Evolutionary conservation across 2,797 vertebrate species (phyloP).

Genomic region (Champsocephalus gunnari): DNA sequence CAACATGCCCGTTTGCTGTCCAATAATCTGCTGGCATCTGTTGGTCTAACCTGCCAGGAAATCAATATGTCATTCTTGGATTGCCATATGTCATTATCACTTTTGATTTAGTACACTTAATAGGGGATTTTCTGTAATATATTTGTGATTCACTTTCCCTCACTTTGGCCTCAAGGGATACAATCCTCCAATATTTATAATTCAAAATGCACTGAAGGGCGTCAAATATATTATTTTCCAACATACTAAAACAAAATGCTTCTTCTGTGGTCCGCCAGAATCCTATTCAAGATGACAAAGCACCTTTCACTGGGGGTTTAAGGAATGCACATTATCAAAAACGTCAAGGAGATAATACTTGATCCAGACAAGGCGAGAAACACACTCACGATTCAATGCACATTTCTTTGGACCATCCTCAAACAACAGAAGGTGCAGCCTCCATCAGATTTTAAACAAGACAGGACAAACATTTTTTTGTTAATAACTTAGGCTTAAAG

Average conservation of each 20-base stretch:
- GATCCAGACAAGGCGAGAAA: neutral
- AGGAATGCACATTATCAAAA: slow-evolving; percentile 13
- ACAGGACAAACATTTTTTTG: neutral
- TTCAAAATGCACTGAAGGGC: too few species aligned
- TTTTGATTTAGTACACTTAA: slow-evolving; percentile 18
- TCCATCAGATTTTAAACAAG: slow-evolving; percentile 4
- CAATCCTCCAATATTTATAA: neutral
- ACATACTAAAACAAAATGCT: slow-evolving; percentile 15
- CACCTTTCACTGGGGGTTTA: slow-evolving; percentile 6
- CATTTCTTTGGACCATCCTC: slow-evolving; percentile 13
- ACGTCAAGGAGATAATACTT: slow-evolving; percentile 1
- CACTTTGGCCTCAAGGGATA: neutral
- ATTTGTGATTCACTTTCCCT: neutral
- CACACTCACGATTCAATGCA: neutral
- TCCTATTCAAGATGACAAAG: slow-evolving; percentile 5
- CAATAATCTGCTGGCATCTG: slow-evolving; percentile 39
- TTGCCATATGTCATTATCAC: slow-evolving; percentile 17
- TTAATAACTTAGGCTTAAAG: neutral
- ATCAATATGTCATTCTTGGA: slow-evolving; percentile 53
- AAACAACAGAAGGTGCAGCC: slow-evolving; percentile 15
- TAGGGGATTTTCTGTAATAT: neutral
- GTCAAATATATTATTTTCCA: neutral
- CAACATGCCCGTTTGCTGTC: slow-evolving; percentile 25
- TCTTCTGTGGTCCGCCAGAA: neutral
- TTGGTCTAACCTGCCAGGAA: slow-evolving; percentile 49